Percentiles rank a stretch among this genome's conserved stretches.
phyloP scores from a whole-genome alignment of 53 echinoderm and acorn worm species.

The Holothuria leucospilota region DNA sequence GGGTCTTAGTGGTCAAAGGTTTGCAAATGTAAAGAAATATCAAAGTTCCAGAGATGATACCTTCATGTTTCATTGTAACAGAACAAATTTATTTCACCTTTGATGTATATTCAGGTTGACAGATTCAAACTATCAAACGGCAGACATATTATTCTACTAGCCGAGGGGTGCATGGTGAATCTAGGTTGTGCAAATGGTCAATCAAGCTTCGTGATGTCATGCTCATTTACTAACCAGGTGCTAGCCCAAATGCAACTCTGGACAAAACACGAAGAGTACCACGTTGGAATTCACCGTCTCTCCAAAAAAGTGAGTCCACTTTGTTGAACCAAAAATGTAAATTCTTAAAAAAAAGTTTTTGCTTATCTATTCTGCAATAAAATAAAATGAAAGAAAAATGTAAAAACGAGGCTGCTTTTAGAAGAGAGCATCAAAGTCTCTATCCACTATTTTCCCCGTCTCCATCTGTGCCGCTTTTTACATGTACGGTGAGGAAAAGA shows the following conservation, averaged over 20 bases:
- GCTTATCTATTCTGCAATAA: no score
- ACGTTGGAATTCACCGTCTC: constrained; percentile 79
- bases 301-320: constrained; percentile 79
- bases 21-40: no score
- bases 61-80: no score
- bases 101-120: constrained; percentile 71
- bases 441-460: no score
- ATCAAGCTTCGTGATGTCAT: constrained; percentile 98
- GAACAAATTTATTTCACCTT: no score
- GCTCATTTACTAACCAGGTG: constrained; percentile 97
- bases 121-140: constrained; percentile 85
- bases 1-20: no score
- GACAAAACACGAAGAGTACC: constrained; percentile 79
- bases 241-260: constrained; percentile 95
- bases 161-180: constrained; percentile 87
- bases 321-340: background rate
- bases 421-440: no score
- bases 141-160: constrained; percentile 79
- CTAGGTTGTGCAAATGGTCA: constrained; percentile 96
- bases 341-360: background rate
- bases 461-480: no score
- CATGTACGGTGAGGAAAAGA: no score
- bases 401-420: no score
- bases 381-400: no score
- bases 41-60: no score